These are phyloP conservation scores for Aeoliscus strigatus DNA, from an alignment of 2,797 vertebrate genomes.

Conservation along the genomic window DNA sequence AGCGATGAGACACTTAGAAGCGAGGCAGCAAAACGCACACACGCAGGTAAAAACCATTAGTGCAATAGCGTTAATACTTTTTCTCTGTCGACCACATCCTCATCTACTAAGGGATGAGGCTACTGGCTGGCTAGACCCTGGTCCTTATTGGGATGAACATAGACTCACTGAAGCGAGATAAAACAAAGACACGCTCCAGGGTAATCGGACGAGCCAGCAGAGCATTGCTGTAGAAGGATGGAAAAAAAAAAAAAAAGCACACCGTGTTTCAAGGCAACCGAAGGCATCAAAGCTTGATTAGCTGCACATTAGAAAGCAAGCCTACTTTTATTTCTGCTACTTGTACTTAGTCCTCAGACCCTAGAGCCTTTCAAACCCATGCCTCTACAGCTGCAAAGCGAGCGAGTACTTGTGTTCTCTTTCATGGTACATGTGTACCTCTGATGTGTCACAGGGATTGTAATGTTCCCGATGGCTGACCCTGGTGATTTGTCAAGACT, in stretches of 20 bases:
- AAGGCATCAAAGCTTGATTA: slow-evolving; percentile 67
- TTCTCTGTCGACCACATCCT: slow-evolving; percentile 28
- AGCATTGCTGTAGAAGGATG: slow-evolving; percentile 24
- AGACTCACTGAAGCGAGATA: slow-evolving; percentile 41
- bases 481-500: slow-evolving; percentile 56
- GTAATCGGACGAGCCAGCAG: slow-evolving; percentile 48
- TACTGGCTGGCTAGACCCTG: slow-evolving; percentile 26
- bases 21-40: slow-evolving; percentile 43
- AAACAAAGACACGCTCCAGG: slow-evolving; percentile 61
- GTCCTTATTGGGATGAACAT: slow-evolving; percentile 31
- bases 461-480: slow-evolving; percentile 52
- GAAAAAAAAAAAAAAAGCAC: slow-evolving; percentile 1
- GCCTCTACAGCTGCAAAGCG: slow-evolving; percentile 24
- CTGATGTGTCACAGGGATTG: slow-evolving; percentile 36
- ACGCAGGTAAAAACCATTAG: slow-evolving; percentile 62
- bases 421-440: slow-evolving; percentile 61
- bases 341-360: slow-evolving; percentile 54
- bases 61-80: slow-evolving; percentile 32
- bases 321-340: slow-evolving; percentile 32
- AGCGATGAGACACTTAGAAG: slow-evolving; percentile 53
- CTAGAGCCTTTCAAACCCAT: slow-evolving; percentile 33
- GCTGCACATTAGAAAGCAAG: slow-evolving; percentile 52
- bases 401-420: slow-evolving; percentile 61
- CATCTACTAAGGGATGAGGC: slow-evolving; percentile 19
- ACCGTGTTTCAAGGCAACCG: slow-evolving; percentile 34